Percentiles rank a stretch among this genome's conserved stretches.
Evolutionary conservation across 2,113 vertebrate species (phyloP).

Genomic region (Zosterops pallidus): DNA sequence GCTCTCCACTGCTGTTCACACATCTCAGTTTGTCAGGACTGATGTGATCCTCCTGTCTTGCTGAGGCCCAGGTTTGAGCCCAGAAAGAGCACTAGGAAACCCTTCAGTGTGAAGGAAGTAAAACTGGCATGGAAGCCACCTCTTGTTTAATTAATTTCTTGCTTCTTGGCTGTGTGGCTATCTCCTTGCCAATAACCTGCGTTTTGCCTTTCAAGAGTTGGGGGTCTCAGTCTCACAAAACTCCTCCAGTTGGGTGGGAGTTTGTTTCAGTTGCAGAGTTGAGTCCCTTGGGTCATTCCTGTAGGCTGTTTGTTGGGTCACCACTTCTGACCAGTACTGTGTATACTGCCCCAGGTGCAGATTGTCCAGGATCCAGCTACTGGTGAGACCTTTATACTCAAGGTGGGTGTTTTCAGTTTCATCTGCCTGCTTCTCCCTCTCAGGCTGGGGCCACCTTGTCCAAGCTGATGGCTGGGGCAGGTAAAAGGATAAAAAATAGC

Average conservation of each 20-base stretch:
- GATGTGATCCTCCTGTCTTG: neutral
- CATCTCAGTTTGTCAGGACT: neutral
- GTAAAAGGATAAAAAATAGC: neutral
- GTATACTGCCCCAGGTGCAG: constrained; percentile 82
- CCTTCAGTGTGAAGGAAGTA: neutral
- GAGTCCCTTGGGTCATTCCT: neutral
- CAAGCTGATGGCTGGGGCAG: neutral
- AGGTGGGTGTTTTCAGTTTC: constrained; percentile 77
- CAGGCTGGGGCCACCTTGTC: neutral
- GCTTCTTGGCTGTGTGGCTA: neutral
- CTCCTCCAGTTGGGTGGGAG: neutral
- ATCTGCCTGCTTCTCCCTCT: neutral
- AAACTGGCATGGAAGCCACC: neutral
- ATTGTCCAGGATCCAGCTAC: constrained; percentile 86
- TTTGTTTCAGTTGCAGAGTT: neutral
- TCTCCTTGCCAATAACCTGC: neutral
- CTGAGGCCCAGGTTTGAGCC: neutral
- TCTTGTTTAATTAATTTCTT: neutral
- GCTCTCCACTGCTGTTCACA: neutral
- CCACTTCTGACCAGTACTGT: neutral
- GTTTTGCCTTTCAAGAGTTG: neutral
- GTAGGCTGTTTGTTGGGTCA: neutral
- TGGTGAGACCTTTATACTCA: constrained; percentile 89
- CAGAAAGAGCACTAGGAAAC: neutral
- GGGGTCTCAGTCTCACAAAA: neutral